phyloP scores from a whole-genome alignment of 2,113 vertebrate genomes.

The Rousettus leschenaultii region DNA sequence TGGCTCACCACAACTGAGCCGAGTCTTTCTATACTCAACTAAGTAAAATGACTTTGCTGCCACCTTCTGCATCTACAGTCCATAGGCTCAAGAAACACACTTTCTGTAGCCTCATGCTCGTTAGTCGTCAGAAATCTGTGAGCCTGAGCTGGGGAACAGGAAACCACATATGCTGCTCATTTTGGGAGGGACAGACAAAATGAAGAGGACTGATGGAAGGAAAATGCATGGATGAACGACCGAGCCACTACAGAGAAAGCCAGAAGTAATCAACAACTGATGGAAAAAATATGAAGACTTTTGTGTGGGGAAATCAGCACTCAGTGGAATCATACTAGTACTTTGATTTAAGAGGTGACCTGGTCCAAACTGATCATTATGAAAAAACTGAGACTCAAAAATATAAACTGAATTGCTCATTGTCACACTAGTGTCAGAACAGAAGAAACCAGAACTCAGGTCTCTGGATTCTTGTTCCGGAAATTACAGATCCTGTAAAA shows the following conservation, averaged over 20 bases:
- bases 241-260: background rate
- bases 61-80: background rate
- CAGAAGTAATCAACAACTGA: background rate
- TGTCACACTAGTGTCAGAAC: background rate
- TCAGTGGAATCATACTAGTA: background rate
- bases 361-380: background rate
- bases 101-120: background rate
- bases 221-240: background rate
- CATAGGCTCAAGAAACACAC: background rate
- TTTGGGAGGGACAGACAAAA: background rate
- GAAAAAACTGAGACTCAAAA: background rate
- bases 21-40: background rate
- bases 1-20: background rate
- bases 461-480: background rate
- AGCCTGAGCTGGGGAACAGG: background rate
- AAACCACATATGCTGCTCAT: background rate
- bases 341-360: background rate
- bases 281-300: background rate
- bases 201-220: background rate
- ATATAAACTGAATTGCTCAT: background rate
- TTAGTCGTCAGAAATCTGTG: background rate
- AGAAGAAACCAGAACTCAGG: background rate
- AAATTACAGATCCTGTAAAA: background rate
- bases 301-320: background rate
- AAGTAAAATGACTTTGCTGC: background rate